Evolutionary conservation across 2,113 vertebrate genomes (phyloP).

Genomic region (Istiophorus platypterus): DNA sequence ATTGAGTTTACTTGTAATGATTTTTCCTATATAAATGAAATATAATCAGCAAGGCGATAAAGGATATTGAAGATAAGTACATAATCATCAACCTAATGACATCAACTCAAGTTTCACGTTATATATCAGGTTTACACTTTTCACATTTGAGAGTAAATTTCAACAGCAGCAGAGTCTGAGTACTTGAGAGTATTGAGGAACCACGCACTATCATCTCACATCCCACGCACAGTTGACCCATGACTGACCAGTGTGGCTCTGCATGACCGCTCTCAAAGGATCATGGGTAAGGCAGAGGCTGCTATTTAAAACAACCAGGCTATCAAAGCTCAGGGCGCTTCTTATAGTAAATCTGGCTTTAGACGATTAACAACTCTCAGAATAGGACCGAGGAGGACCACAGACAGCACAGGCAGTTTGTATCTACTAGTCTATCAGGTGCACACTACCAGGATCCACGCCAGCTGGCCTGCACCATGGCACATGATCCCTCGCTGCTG

Average conservation of each 20-base stretch:
- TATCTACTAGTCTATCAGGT: not conserved
- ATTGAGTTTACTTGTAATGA: not conserved
- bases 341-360: slow-evolving; percentile 69
- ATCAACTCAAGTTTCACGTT: too few relatives aligned
- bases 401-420: not conserved
- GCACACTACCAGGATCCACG: not conserved
- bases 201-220: not conserved
- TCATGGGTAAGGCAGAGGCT: not conserved
- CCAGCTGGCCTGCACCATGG: not conserved
- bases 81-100: not conserved
- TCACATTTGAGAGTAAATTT: too few relatives aligned
- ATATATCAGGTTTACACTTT: too few relatives aligned
- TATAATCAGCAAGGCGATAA: not conserved
- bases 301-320: slow-evolving; percentile 19
- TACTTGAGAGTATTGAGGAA: not conserved
- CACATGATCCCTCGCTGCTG: not conserved
- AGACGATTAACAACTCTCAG: slow-evolving; percentile 61
- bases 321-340: slow-evolving; percentile 52
- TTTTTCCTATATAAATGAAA: not conserved
- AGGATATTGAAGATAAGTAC: too few relatives aligned
- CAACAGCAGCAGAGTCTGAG: not conserved
- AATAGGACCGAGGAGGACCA: slow-evolving; percentile 45
- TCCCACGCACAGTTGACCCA: not conserved
- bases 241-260: slow-evolving; percentile 5
- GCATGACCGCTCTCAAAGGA: not conserved